Evolutionary conservation across 2,797 vertebrate species (phyloP).

Genomic region (Melanotaenia pygmaea): DNA sequence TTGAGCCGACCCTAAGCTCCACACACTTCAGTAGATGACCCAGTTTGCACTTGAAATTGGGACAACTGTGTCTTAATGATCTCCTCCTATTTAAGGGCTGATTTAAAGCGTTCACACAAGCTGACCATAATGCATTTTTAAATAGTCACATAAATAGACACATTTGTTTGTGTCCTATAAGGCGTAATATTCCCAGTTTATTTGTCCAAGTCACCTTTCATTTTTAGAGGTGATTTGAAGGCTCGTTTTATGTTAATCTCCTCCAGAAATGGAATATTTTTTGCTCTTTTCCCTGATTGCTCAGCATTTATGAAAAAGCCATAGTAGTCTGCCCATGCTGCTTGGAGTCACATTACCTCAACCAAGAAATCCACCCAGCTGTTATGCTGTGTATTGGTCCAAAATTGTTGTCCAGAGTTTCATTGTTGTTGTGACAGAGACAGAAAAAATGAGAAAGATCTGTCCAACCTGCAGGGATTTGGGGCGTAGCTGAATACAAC

Average conservation of each 20-base stretch:
- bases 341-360: slow-evolving; percentile 27
- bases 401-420: slow-evolving; percentile 19
- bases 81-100: background rate
- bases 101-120: slow-evolving; percentile 14
- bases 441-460: slow-evolving; percentile 34
- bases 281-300: slow-evolving; percentile 1
- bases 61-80: background rate
- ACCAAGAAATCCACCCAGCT: slow-evolving; percentile 22
- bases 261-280: slow-evolving; percentile 12
- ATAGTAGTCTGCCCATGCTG: slow-evolving; percentile 27
- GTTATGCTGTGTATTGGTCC: slow-evolving; percentile 11
- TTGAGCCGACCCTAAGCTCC: slow-evolving; percentile 14
- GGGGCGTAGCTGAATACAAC: slow-evolving; percentile 29
- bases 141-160: background rate
- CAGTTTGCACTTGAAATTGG: background rate
- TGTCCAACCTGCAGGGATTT: slow-evolving; percentile 36
- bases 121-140: background rate
- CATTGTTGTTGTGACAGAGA: slow-evolving; percentile 31
- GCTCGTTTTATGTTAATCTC: slow-evolving; percentile 4
- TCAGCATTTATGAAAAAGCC: slow-evolving; percentile 21
- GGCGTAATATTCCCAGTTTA: background rate
- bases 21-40: slow-evolving; percentile 4
- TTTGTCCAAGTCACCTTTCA: background rate
- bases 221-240: slow-evolving; percentile 2
- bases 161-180: background rate